Base-by-base conservation (phyloP, 2,888 invertebrate species). In the Gisinianus flammeolus region DNA sequence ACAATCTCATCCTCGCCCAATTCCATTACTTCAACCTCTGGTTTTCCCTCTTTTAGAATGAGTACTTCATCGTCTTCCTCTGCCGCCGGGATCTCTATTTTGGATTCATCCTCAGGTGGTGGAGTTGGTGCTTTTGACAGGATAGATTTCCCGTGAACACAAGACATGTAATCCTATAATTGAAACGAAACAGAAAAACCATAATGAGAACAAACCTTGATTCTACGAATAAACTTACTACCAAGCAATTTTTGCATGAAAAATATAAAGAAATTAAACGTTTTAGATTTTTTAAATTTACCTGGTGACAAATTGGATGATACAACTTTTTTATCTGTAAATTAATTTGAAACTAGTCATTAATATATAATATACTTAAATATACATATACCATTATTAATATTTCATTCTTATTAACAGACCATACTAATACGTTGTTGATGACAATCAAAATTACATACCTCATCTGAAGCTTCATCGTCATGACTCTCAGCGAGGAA, bases 271-370 rank as follows among this genome's bases (percentile, higher is more conserved):
- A n/a, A n/a, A n/a, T n/a, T n/a, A n/a, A n/a, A n/a, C n/a, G n/a
- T n/a, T n/a, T n/a, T n/a, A n/a, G n/a, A n/a, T n/a, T n/a, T n/a
- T n/a, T n/a, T n/a, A n/a, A n/a, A 44, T 64, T 68, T 77, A 81
- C 97, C 82, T 96, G 94, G 85, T 93, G 92, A 87, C 97, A 97
- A 44, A 94, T 87, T 0, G 97, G 96, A 89, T 97, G 97, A 87
- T 95, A 97, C 84, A 92, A 92, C 81, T 91, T 90, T 58, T 74
- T 71, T 19, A 52, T n/a, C n/a, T n/a, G n/a, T n/a, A n/a, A n/a
- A n/a, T n/a, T n/a, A n/a, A n/a, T n/a, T n/a, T n/a, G n/a, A n/a
- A n/a, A n/a, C n/a, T n/a, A n/a, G n/a, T n/a, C n/a, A n/a, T n/a
- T n/a, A n/a, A n/a, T n/a, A n/a, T n/a, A n/a, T n/a, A n/a, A n/a